Conservation (phyloP, 1,140 invertebrate genomes). For the Drepana arcuata region DNA sequence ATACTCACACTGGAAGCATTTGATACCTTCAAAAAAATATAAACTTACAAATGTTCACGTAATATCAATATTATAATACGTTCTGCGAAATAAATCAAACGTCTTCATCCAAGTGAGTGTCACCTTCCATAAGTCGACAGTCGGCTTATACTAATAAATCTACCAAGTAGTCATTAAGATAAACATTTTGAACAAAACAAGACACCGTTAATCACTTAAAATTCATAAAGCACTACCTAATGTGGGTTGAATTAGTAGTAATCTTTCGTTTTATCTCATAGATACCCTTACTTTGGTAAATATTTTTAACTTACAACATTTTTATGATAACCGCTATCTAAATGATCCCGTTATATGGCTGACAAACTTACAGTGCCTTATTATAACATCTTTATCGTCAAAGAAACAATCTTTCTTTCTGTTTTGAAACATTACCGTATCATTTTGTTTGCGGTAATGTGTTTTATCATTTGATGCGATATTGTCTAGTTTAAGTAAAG, state of each 20-base stretch:
- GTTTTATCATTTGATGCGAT: slow-evolving; percentile 35
- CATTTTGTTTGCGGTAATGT: slow-evolving; percentile 33
- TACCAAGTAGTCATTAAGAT: no score
- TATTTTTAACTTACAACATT: slow-evolving; percentile 29
- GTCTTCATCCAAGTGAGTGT: no score
- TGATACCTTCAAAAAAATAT: no score
- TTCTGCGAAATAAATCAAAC: no score
- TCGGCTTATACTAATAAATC: no score
- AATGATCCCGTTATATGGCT: slow-evolving; percentile 33
- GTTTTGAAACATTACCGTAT: slow-evolving; percentile 39
- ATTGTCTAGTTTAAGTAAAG: no score
- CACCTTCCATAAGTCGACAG: no score
- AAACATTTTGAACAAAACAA: slow-evolving; percentile 29
- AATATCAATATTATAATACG: no score
- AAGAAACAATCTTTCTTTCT: slow-evolving; percentile 40
- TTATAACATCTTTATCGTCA: slow-evolving; percentile 47
- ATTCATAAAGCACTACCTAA: slow-evolving; percentile 48
- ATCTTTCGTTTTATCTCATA: slow-evolving; percentile 46
- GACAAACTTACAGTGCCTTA: slow-evolving; percentile 25
- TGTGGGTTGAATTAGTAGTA: slow-evolving; percentile 39
- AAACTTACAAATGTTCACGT: no score
- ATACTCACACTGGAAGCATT: no score
- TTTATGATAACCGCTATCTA: slow-evolving; percentile 53
- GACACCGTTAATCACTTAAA: slow-evolving; percentile 29
- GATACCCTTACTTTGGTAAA: slow-evolving; percentile 32